Evolutionary conservation across 2,888 invertebrate genomes (phyloP), one percentile per base, ranked within the genome.

Genomic region (Nephrotoma guestfalica): DNA sequence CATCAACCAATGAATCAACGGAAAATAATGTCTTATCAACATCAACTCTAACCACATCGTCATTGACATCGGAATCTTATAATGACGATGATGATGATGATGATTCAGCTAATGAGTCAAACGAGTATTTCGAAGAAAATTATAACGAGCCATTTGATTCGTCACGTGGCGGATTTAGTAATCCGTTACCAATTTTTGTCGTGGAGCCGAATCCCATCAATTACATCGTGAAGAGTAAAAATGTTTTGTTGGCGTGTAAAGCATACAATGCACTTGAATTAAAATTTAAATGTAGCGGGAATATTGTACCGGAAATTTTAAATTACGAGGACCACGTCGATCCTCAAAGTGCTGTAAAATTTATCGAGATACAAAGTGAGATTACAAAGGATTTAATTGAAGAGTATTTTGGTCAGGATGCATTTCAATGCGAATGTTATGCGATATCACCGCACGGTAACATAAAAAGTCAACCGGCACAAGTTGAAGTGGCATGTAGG

Each of bases 401-500:
- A 89, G 98, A 98, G 90, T 98, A 96, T 92, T 97, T 97, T 90
- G 97, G 97, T 18, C 94, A 95, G 89, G 97, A 96, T 86, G 95
- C 96, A 89, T 97, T 96, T 91, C 97, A 96, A 90, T 99, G 99
- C 92, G 96, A 97, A 88, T 99, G 99, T 91, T 94, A 96, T 89
- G 98, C 99, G 0, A 97, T 97, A 96, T 96, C 96, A 86, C 96
- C 96, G 88, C 93, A 96, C 86, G 97, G 97, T 6, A 95, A 95
- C 88, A 96, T 97, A 88, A 94, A 95, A 89, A 98, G 98, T 91
- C 97, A 96, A 89, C 94, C 96, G 0, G 98, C 98, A 47, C 94
- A 94, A 83, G 95, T 99, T 87, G 96, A 97, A 91, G 94, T 97
- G 88, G 98, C 99, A 90, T 98, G 99, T 99, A 93, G 98, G 98